phyloP scores from a whole-genome alignment of 2,797 vertebrate species.

The Xenentodon cancila region DNA sequence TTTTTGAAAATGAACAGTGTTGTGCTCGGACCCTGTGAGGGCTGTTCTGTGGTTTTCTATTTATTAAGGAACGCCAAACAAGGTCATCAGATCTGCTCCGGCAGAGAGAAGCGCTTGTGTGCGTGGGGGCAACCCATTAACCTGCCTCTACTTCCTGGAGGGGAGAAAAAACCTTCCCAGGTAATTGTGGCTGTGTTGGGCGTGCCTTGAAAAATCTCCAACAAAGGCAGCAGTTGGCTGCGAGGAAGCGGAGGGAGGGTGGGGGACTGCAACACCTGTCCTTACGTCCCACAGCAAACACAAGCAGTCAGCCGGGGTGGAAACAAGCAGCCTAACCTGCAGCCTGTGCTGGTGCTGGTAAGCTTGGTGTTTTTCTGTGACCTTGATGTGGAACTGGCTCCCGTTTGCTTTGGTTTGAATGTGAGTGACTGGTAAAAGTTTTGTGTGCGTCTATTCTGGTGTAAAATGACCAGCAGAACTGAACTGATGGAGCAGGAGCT shows the following conservation, averaged over 20 bases:
- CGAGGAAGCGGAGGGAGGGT: background rate
- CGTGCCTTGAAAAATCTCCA: constrained; percentile 84
- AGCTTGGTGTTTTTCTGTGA: constrained; percentile 37
- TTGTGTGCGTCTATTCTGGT: background rate
- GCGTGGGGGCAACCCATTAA: constrained; percentile 36
- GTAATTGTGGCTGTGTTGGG: constrained; percentile 86
- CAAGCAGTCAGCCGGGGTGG: constrained; percentile 17
- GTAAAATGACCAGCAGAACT: background rate
- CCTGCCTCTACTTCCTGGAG: constrained; percentile 54
- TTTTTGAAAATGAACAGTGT: too few relatives aligned
- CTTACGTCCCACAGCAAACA: constrained; percentile 38
- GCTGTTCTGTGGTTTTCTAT: constrained; percentile 37
- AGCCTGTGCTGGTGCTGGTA: constrained; percentile 39
- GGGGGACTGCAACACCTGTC: constrained; percentile 49
- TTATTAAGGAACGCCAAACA: constrained; percentile 56
- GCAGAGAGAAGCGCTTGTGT: constrained; percentile 18
- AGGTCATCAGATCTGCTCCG: constrained; percentile 42
- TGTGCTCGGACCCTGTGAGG: background rate
- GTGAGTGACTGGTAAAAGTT: background rate
- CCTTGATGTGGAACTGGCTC: constrained; percentile 32
- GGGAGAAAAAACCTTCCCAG: constrained; percentile 62
- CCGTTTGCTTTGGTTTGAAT: background rate
- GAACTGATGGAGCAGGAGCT: background rate
- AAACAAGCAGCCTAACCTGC: constrained; percentile 31
- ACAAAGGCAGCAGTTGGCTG: constrained; percentile 63